These are phyloP conservation scores for Drosophila takahashii DNA, from an alignment of 1,140 invertebrate genomes.

Conservation along the genomic window DNA sequence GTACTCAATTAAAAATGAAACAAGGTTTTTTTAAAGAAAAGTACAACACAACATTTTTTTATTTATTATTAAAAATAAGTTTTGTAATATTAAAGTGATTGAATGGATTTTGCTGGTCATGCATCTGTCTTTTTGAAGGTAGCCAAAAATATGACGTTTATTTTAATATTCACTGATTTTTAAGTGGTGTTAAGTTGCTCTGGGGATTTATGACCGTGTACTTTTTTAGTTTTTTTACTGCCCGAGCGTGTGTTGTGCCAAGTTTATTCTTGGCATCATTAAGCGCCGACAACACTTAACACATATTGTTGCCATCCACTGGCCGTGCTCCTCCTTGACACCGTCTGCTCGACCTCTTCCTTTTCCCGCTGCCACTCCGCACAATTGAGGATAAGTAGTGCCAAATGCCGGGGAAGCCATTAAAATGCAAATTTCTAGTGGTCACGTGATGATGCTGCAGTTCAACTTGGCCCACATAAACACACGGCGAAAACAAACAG, in stretches of 20 bases:
- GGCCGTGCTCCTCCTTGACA: constrained; percentile 41
- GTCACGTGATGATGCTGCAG: constrained; percentile 70
- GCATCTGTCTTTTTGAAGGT: neutral
- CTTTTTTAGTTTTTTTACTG: neutral
- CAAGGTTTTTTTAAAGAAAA: too few species aligned
- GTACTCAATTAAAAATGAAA: too few species aligned
- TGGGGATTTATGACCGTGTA: neutral
- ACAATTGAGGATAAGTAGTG: constrained; percentile 54
- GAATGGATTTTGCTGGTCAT: neutral
- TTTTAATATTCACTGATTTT: neutral
- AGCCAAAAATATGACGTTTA: neutral
- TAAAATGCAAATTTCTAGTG: constrained; percentile 82
- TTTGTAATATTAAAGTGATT: too few species aligned
- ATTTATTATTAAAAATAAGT: too few species aligned
- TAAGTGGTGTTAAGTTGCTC: neutral
- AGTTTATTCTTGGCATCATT: constrained; percentile 83
- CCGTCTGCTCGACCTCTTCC: constrained; percentile 22
- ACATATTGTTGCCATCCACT: constrained; percentile 64
- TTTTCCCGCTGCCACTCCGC: constrained; percentile 16
- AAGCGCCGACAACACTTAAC: constrained; percentile 77
- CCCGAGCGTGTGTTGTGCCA: constrained; percentile 17
- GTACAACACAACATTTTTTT: too few species aligned
- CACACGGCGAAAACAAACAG: constrained; percentile 16
- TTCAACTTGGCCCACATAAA: constrained; percentile 61
- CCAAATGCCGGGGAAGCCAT: constrained; percentile 66